Evolutionary conservation across 2,888 invertebrate genomes (phyloP).

Genomic region (Malthinus flaveolus): DNA sequence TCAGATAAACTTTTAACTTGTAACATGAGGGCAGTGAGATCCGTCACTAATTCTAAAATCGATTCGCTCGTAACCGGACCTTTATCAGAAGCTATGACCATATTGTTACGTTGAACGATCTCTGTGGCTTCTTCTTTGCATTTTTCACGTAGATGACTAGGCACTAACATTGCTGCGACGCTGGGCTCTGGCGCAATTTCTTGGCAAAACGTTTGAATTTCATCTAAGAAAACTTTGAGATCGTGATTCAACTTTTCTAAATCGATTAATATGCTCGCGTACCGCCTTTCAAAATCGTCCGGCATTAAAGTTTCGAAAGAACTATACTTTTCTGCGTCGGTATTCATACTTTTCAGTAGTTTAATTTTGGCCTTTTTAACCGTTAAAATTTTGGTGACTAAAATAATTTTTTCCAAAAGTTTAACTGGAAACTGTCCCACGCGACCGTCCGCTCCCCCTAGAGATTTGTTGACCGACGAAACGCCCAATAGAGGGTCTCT

Average conservation of each 20-base stretch:
- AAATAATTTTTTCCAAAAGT: conserved; percentile 83
- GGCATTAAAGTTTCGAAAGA: conserved; percentile 78
- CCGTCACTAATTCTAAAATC: conserved; percentile 79
- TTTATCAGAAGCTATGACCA: conserved; percentile 62
- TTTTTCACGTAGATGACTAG: conserved; percentile 84
- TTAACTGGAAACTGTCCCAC: conserved; percentile 84
- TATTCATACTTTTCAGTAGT: conserved; percentile 82
- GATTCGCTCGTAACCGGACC: conserved; percentile 57
- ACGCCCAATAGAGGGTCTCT: conserved; percentile 74
- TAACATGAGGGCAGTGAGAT: conserved; percentile 86
- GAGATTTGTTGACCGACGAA: conserved; percentile 45
- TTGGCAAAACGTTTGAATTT: conserved; percentile 81
- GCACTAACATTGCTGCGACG: conserved; percentile 83
- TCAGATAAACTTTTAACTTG: conserved; percentile 81
- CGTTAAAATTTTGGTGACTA: conserved; percentile 81
- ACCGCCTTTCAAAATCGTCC: conserved; percentile 88
- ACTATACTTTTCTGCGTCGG: conserved; percentile 85
- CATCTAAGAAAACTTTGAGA: conserved; percentile 81
- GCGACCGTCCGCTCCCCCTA: conserved; percentile 55
- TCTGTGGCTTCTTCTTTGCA: conserved; percentile 83
- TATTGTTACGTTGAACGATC: conserved; percentile 75
- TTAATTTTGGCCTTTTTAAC: conserved; percentile 82
- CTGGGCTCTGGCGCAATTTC: conserved; percentile 88
- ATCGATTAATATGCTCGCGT: conserved; percentile 85
- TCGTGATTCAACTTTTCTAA: conserved; percentile 90